Base-by-base conservation (phyloP, 2,113 vertebrate genomes). In the Perccottus glenii region DNA sequence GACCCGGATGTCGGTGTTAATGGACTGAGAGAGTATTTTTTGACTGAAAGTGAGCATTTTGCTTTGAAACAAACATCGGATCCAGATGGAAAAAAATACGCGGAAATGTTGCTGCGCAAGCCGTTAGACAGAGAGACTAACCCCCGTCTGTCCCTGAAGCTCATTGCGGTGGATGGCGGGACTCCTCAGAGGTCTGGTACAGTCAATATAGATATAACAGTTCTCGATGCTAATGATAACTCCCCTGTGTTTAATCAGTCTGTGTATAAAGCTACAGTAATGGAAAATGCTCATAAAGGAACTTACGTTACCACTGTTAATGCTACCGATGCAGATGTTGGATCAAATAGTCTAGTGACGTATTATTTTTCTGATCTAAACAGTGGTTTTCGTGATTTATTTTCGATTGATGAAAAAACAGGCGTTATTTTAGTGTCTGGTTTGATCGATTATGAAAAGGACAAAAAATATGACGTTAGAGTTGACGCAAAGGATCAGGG, bases 271-370 rank as follows among this genome's bases (percentile, higher is more conserved):
- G 85, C 88, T 0, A 85, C 67, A 0, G 75, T 95, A 6, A 69
- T 68, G 6, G 94, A 96, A 89, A 94, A 91, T 33, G 77, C 90
- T 0, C 60, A 81, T 0, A 85, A 83, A 52, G 92, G 92, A 5
- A 91, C 87, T 0, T 15, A n/a, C 1, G 62, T 95, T 69, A 45
- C 90, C 0, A 90, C 80, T 0, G 71, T 95, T 12, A 92, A 87
- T 53, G 94, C 93, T 5, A 69, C 75, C 0, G 94, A 95, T 56
- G 56, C 74, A 11, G 94, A 95, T 5, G 89, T 88, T 1, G 93
- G 79, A 10, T 35, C 68, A 40, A 69, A 94, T 4, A 84, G 73
- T 9, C 8, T 48, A 1, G 15, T 91, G 2, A 58, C 52, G 0
- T 92, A 87, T 57, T 74, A 44, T 0, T 75, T 92, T 55, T 86